Evolutionary conservation across 1,140 invertebrate genomes (phyloP).

Genomic region (Caenorhabditis brenneri): DNA sequence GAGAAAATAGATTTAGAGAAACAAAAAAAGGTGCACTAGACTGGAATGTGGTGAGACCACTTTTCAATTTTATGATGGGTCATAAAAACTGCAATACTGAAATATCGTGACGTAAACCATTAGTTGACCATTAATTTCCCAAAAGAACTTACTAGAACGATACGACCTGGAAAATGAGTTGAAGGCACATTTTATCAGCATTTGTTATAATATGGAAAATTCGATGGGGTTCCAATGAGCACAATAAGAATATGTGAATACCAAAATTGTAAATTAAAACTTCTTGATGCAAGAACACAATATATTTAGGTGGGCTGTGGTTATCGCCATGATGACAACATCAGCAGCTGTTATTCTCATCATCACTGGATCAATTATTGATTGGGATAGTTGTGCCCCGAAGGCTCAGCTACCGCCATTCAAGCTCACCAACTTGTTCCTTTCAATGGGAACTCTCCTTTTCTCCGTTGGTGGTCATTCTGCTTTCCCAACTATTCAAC

Average conservation of each 20-base stretch:
- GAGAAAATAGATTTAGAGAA: neutral
- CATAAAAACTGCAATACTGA: constrained; percentile 4
- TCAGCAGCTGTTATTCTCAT: constrained; percentile 61
- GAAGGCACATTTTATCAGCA: too few species aligned
- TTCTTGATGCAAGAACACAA: neutral
- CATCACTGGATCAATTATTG: constrained; percentile 59
- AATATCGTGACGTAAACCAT: neutral
- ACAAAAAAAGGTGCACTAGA: neutral
- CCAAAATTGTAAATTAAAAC: neutral
- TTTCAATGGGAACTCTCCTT: constrained; percentile 72
- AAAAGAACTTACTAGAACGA: neutral
- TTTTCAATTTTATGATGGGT: constrained; percentile 27
- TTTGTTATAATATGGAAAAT: too few species aligned
- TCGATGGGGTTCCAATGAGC: too few species aligned
- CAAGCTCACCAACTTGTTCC: constrained; percentile 65
- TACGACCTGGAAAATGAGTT: neutral
- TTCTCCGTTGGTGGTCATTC: constrained; percentile 73
- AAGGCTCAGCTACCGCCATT: constrained; percentile 57
- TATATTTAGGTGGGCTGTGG: constrained; percentile 57
- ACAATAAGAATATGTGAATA: neutral
- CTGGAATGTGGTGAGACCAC: neutral
- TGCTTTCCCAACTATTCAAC: constrained; percentile 74
- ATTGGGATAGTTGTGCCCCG: constrained; percentile 54
- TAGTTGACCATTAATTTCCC: neutral
- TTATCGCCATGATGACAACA: constrained; percentile 61